Conservation (phyloP, 1,140 invertebrate genomes). For the Lasioglossum albipes region DNA sequence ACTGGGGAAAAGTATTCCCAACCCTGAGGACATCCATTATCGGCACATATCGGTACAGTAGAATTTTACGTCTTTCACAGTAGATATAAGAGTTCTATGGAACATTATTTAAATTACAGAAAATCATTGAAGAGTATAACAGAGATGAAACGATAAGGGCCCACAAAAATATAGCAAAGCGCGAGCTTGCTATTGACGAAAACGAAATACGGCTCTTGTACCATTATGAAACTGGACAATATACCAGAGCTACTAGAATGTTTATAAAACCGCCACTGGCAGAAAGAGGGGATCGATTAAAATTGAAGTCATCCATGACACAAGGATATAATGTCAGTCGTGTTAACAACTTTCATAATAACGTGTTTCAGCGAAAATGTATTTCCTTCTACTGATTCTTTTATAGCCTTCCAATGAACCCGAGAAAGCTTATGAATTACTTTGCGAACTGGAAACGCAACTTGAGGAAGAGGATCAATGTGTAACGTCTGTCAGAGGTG, state of each 20-base stretch:
- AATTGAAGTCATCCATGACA: conserved; percentile 83
- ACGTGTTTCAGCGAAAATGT: background rate
- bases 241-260: conserved; percentile 83
- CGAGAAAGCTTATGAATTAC: conserved; percentile 84
- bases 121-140: conserved; percentile 83
- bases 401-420: conserved; percentile 79
- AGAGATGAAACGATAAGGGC: conserved; percentile 81
- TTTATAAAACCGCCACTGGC: conserved; percentile 84
- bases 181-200: conserved; percentile 82
- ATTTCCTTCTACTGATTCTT: conserved; percentile 11
- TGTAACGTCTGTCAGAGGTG: conserved; percentile 75
- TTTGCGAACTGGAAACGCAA: conserved; percentile 78
- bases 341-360: conserved; percentile 16
- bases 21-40: conserved; percentile 47
- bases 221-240: conserved; percentile 85
- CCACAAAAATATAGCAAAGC: conserved; percentile 83
- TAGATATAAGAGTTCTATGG: background rate
- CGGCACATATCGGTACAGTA: conserved; percentile 59
- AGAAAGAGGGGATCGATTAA: conserved; percentile 83
- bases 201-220: conserved; percentile 85
- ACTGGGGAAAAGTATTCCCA: background rate
- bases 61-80: background rate
- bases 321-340: conserved; percentile 82
- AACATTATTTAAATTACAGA: conserved; percentile 70
- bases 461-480: conserved; percentile 79